Percentiles rank a stretch among this genome's conserved stretches.
Conservation (phyloP, 2,888 invertebrate genomes). For the Stenichneumon culpator region DNA sequence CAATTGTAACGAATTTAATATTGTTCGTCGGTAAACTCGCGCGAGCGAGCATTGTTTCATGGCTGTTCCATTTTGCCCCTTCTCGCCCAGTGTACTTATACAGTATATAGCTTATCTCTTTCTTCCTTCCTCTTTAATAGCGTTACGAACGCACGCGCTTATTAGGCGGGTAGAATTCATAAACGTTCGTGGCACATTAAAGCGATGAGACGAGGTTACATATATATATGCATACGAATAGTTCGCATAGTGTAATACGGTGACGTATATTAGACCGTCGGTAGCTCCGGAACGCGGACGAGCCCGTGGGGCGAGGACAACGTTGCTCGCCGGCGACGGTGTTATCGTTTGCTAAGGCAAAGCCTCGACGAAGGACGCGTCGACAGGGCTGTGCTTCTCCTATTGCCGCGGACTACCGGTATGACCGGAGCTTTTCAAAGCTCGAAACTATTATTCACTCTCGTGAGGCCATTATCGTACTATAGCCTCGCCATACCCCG, state of each 20-base stretch:
- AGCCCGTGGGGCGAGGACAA: conserved; percentile 40
- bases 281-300: not conserved
- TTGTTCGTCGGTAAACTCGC: too few relatives aligned
- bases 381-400: conserved; percentile 7
- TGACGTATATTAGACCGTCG: conserved; percentile 43
- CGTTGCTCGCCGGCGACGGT: not conserved
- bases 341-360: conserved; percentile 36
- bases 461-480: conserved; percentile 63
- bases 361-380: conserved; percentile 59
- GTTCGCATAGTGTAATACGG: conserved; percentile 21
- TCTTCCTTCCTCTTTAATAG: conserved; percentile 27
- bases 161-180: conserved; percentile 70
- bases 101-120: conserved; percentile 21
- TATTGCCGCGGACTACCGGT: not conserved
- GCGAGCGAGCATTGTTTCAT: too few relatives aligned
- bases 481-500: conserved; percentile 42
- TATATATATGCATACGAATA: not conserved
- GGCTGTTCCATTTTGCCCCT: too few relatives aligned
- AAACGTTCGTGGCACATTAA: conserved; percentile 53
- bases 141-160: conserved; percentile 43
- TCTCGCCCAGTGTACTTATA: not conserved
- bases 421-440: conserved; percentile 44
- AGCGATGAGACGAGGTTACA: conserved; percentile 1
- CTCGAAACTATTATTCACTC: conserved; percentile 65
- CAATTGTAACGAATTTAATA: too few relatives aligned